A percentile compares a stretch with the other conserved stretches of the same genome.
Evolutionary conservation across 1,140 invertebrate genomes (phyloP).

Genomic region (Lucilia cuprina): DNA sequence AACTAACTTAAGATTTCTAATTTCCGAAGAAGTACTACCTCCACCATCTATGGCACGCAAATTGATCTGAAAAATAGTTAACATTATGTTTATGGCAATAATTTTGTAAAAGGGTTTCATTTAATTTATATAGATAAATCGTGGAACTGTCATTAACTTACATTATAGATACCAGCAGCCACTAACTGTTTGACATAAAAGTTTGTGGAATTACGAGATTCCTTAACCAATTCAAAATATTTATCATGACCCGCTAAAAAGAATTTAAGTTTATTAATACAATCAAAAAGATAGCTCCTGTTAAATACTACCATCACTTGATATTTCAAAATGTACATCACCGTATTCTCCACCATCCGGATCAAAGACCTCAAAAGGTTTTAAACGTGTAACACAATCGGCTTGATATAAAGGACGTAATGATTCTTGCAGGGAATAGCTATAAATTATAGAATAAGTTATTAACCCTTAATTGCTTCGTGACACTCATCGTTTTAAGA

Average conservation of each 20-base stretch:
- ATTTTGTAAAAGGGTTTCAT: no score
- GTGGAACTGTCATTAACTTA: not conserved
- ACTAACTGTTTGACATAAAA: constrained; percentile 20
- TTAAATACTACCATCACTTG: constrained; percentile 6
- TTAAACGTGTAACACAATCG: constrained; percentile 42
- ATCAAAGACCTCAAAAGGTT: constrained; percentile 37
- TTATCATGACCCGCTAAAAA: constrained; percentile 27
- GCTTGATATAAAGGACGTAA: constrained; percentile 43
- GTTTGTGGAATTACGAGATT: constrained; percentile 24
- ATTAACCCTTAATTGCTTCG: not conserved
- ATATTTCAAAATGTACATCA: constrained; percentile 37
- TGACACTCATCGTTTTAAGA: no score
- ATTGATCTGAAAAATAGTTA: constrained; percentile 18
- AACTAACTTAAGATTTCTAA: constrained; percentile 43
- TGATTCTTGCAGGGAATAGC: constrained; percentile 42
- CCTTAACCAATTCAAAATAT: constrained; percentile 39
- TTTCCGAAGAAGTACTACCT: not conserved
- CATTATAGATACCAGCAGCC: constrained; percentile 22
- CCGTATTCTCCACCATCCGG: constrained; percentile 41
- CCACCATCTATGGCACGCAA: constrained; percentile 40
- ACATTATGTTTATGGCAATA: no score
- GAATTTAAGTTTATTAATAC: not conserved
- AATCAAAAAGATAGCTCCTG: no score
- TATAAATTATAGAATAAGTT: not conserved
- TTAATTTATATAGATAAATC: no score